Evolutionary conservation across 1,140 invertebrate species (phyloP).

Genomic region (Conus ventricosus): DNA sequence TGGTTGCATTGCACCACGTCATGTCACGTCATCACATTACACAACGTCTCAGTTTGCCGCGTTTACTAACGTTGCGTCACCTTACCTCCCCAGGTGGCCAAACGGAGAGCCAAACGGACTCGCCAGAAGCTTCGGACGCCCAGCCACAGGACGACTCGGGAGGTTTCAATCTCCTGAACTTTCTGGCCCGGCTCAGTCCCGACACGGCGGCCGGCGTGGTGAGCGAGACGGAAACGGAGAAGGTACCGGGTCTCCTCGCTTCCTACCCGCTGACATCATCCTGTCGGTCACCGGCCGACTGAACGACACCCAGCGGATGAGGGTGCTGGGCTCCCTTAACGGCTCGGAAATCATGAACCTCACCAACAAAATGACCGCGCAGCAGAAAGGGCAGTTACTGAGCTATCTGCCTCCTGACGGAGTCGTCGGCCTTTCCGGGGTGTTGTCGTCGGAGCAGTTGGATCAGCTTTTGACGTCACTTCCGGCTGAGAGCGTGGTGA

Average conservation of each 20-base stretch:
- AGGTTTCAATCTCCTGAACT: not conserved
- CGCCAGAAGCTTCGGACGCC: not conserved
- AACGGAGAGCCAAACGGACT: not conserved
- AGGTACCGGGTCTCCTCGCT: not conserved
- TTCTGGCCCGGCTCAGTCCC: not conserved
- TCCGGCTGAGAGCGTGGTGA: not conserved
- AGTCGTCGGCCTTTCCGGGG: constrained; percentile 10
- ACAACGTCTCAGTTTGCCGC: too few species aligned
- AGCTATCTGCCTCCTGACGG: constrained; percentile 17
- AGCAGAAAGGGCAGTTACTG: constrained; percentile 22
- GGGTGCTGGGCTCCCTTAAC: not conserved
- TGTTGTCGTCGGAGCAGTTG: not conserved
- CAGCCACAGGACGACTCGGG: not conserved
- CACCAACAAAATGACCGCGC: not conserved
- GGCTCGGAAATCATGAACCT: constrained; percentile 13
- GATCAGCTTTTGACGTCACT: constrained; percentile 8
- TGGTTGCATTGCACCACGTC: too few species aligned
- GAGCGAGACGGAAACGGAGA: not conserved
- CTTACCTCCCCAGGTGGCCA: not conserved
- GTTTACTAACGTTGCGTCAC: not conserved
- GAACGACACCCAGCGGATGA: constrained; percentile 1
- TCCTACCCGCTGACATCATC: not conserved
- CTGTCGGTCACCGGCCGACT: not conserved
- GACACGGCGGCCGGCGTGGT: not conserved
- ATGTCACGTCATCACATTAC: too few species aligned